Evolutionary conservation across 2,113 vertebrate species (phyloP).

Genomic region (Andinoacara biseriatus): DNA sequence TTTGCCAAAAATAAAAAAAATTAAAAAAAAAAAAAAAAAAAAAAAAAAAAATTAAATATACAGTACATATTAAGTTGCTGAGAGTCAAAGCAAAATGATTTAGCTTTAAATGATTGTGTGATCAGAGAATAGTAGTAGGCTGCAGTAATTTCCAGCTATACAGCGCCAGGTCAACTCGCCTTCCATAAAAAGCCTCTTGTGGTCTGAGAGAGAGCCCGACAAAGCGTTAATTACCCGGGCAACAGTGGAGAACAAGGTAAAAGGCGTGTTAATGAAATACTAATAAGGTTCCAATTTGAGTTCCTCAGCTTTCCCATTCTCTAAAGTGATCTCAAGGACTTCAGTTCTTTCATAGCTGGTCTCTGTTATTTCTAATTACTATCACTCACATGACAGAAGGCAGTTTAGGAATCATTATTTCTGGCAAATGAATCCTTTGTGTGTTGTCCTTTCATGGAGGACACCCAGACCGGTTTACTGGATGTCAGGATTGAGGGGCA

Average conservation of each 20-base stretch:
- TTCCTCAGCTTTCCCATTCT: slow-evolving; percentile 62
- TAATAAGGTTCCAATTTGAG: slow-evolving; percentile 78
- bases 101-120: background rate
- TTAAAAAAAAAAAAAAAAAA: too few relatives aligned
- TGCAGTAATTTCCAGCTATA: slow-evolving; percentile 40
- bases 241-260: slow-evolving; percentile 76
- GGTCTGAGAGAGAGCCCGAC: slow-evolving; percentile 51
- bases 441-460: slow-evolving; percentile 65
- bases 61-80: slow-evolving; percentile 1
- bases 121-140: slow-evolving; percentile 11
- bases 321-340: slow-evolving; percentile 78
- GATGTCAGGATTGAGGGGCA: slow-evolving; percentile 40
- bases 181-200: slow-evolving; percentile 55
- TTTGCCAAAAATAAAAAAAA: too few relatives aligned
- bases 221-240: slow-evolving; percentile 74
- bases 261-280: slow-evolving; percentile 80
- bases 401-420: slow-evolving; percentile 65
- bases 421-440: slow-evolving; percentile 63
- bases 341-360: slow-evolving; percentile 53
- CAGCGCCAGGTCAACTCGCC: slow-evolving; percentile 11
- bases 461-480: slow-evolving; percentile 47
- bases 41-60: background rate
- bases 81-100: background rate
- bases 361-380: slow-evolving; percentile 74
- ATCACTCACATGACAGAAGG: slow-evolving; percentile 66